Conservation (phyloP, 92 coral and sea anemone genomes). For the Siderastrea siderea region DNA sequence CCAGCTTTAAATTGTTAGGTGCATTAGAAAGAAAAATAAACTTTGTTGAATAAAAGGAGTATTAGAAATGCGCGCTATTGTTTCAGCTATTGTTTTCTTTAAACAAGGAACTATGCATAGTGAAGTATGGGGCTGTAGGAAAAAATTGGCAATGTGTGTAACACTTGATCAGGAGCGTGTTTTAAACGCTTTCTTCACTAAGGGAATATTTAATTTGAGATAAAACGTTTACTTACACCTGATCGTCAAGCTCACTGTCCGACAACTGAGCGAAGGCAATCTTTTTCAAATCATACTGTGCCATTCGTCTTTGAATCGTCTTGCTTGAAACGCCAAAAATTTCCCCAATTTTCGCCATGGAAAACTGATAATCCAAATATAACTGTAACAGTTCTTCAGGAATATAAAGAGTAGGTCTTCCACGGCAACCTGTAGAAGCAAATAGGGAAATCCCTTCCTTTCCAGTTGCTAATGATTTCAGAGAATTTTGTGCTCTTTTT, state of each 20-base stretch:
- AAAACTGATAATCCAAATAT: slow-evolving; percentile 50
- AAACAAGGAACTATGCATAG: no score
- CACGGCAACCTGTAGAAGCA: slow-evolving; percentile 41
- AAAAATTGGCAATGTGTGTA: no score
- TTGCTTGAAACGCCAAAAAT: slow-evolving; percentile 48
- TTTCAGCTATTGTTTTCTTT: no score
- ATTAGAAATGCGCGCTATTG: no score
- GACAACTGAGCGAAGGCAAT: slow-evolving; percentile 16
- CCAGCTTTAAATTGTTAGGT: no score
- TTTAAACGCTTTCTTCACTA: no score
- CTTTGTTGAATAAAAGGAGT: no score
- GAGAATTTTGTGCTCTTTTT: slow-evolving; percentile 32
- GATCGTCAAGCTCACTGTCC: slow-evolving; percentile 42
- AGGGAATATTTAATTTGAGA: no score
- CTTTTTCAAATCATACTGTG: slow-evolving; percentile 23
- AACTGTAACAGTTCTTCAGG: slow-evolving; percentile 50
- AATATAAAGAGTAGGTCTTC: slow-evolving; percentile 48
- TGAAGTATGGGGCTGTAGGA: no score
- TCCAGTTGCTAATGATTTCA: slow-evolving; percentile 50
- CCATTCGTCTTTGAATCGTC: slow-evolving; percentile 41
- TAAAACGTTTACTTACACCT: slow-evolving; percentile 42
- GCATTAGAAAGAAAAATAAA: no score
- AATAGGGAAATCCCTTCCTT: slow-evolving; percentile 16
- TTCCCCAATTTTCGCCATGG: slow-evolving; percentile 43
- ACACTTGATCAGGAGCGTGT: no score